A percentile compares a stretch with the other conserved stretches of the same genome.
Evolutionary conservation across 2,113 vertebrate genomes (phyloP).

Genomic region (Isichthys henryi): DNA sequence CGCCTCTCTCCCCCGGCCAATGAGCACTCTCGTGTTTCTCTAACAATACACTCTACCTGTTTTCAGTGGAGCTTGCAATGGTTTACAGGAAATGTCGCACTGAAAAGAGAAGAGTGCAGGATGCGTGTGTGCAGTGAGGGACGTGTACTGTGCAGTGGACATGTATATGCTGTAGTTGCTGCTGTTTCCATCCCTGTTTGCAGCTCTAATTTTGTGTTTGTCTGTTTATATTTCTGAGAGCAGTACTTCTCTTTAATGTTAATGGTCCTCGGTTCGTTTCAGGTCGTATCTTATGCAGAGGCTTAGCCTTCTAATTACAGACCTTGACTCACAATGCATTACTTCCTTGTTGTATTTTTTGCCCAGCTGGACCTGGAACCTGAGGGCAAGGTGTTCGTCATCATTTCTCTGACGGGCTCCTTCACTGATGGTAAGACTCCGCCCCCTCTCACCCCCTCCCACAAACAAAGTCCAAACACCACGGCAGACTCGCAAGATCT

Average conservation of each 20-base stretch:
- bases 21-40: neutral
- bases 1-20: neutral
- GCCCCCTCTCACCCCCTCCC: neutral
- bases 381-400: constrained; percentile 84
- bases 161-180: neutral
- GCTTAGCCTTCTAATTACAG: neutral
- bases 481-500: neutral
- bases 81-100: neutral
- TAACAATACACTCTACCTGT: neutral
- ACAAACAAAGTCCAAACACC: neutral
- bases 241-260: neutral
- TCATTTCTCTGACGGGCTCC: constrained; percentile 77
- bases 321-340: no score
- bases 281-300: neutral
- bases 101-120: neutral
- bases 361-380: constrained; percentile 90
- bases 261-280: neutral
- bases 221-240: neutral
- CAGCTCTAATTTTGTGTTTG: neutral
- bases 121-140: neutral
- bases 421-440: constrained; percentile 81
- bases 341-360: neutral
- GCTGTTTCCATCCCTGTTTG: no score
- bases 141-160: neutral
- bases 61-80: neutral